Conservation (phyloP, 2,113 vertebrate genomes). For the Cryptotis parvus region DNA sequence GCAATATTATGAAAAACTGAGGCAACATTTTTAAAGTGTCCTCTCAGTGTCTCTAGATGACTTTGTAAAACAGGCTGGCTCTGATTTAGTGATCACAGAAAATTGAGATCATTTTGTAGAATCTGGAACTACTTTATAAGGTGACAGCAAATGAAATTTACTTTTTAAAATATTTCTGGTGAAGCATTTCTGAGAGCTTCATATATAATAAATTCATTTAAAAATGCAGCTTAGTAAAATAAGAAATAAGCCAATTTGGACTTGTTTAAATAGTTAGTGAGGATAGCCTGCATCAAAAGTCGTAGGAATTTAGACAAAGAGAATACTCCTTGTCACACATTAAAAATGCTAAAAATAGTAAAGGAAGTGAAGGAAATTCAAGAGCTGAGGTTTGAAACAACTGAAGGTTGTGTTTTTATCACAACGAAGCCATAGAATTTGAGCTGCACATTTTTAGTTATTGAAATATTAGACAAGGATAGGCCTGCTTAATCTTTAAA, state of each 20-base stretch:
- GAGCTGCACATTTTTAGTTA: slow-evolving; percentile 2
- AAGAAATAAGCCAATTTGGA: slow-evolving; percentile 37
- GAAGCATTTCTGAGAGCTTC: slow-evolving; percentile 24
- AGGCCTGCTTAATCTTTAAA: slow-evolving; percentile 31
- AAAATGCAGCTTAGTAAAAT: slow-evolving; percentile 20
- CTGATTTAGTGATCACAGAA: slow-evolving; percentile 19
- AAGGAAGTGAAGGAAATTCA: slow-evolving; percentile 79
- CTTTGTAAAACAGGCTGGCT: background rate
- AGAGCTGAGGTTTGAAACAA: slow-evolving; percentile 76
- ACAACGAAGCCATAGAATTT: slow-evolving; percentile 67
- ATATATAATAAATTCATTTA: background rate
- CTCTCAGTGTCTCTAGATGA: background rate
- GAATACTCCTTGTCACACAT: slow-evolving; percentile 62
- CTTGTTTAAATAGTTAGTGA: slow-evolving; percentile 27
- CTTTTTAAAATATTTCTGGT: slow-evolving; percentile 37
- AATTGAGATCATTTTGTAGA: slow-evolving; percentile 34
- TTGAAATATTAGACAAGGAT: slow-evolving; percentile 72
- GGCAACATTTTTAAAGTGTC: background rate
- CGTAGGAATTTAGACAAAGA: slow-evolving; percentile 47
- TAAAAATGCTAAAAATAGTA: slow-evolving; percentile 64
- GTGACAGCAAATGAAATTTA: slow-evolving; percentile 13
- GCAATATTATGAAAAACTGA: background rate
- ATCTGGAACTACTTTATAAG: slow-evolving; percentile 4
- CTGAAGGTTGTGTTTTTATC: slow-evolving; percentile 74
- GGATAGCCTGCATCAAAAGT: slow-evolving; percentile 43